Evolutionary conservation across 2,888 invertebrate genomes (phyloP), one percentile per base, ranked within the genome.

Genomic region (Oeneis ivallda): DNA sequence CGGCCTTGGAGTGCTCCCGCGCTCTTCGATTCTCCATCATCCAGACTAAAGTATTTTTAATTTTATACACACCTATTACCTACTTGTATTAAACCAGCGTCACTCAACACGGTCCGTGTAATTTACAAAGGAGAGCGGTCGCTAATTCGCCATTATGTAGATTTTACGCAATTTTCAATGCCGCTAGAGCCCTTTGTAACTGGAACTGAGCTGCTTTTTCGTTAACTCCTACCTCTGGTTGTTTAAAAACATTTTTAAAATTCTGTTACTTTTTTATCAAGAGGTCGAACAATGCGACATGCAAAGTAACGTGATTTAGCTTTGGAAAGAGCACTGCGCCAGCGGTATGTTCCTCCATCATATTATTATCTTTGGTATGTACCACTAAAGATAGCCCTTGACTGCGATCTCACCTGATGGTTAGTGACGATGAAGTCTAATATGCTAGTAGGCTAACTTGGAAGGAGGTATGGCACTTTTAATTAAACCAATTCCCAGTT

Each of bases 111-210:
- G 26, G 50, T 32, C 26, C 32, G 32, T 26, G 7, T 13, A 26
- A 15, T 3, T 50, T 50, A 6, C 11, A 32, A 50, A 50, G 9
- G 53, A 2, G 34, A 15, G 15, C 15, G 34, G 9, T 10, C 34
- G 15, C 34, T 53, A 53, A 37, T 37, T 53, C 34, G 15, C n/a
- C 32, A 15, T 37, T 15, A 37, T 37, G 52, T 34, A 52, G 13
- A 52, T 52, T 53, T 53, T 37, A 34, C 34, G 34, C 32, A 53
- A 53, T 53, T 53, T 53, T 53, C 52, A 15, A 34, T 53, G 53
- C 10, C 4, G 53, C 13, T 15, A 34, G 37, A n/a, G 34, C 26
- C 15, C 37, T 53, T 34, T 53, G 53, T 53, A 53, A 53, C 52
- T 34, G 13, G 53, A 53, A 37, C 53, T 19, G 49, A 26, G 49